Percentiles rank a stretch among this genome's conserved stretches.
Evolutionary conservation across 2,113 vertebrate genomes (phyloP).

Genomic region (Turdus rufiventris): DNA sequence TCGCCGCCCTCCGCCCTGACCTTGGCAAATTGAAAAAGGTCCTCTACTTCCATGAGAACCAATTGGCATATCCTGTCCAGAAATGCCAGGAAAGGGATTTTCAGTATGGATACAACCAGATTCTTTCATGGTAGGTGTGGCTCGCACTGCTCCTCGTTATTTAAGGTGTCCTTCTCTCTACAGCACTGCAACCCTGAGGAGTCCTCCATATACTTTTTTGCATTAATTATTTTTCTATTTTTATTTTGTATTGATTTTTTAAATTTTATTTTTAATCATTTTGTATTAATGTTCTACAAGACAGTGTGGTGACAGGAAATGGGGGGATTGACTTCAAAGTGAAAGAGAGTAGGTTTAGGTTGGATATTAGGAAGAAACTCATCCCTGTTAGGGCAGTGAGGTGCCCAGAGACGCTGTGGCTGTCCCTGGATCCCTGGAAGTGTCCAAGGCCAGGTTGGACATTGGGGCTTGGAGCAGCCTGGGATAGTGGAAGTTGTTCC

Average conservation of each 20-base stretch:
- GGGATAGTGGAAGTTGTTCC: background rate
- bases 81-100: conserved; percentile 91
- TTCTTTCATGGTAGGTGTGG: conserved; percentile 80
- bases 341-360: background rate
- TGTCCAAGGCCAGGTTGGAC: background rate
- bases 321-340: background rate
- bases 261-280: background rate
- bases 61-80: conserved; percentile 90
- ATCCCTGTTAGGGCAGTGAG: fast-evolving
- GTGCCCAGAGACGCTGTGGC: background rate
- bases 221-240: background rate
- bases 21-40: conserved; percentile 88
- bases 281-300: background rate
- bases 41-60: conserved; percentile 97
- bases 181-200: fast-evolving
- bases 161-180: background rate
- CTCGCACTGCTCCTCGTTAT: fast-evolving
- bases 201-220: fast-evolving
- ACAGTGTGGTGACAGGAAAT: background rate
- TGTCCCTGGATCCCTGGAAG: background rate
- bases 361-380: background rate
- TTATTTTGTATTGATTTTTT: background rate
- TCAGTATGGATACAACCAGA: conserved; percentile 97
- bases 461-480: fast-evolving
- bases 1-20: conserved; percentile 87